Evolutionary conservation across 2,888 invertebrate species (phyloP).

Genomic region (Caenorhabditis sp.): DNA sequence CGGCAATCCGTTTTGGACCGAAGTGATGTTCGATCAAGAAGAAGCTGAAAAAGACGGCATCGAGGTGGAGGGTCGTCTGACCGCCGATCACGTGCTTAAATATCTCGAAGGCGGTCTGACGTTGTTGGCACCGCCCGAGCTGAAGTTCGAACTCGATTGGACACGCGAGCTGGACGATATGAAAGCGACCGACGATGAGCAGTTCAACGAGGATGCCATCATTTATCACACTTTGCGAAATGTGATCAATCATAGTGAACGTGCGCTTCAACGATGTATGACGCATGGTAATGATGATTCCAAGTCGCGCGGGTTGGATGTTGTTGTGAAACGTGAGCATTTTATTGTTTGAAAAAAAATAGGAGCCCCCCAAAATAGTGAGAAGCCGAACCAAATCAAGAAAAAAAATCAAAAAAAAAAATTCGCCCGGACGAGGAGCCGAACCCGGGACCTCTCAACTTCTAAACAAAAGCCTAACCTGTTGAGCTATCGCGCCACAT

Average conservation of each 20-base stretch:
- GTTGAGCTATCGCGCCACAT: too few relatives aligned
- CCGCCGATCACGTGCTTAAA: slow-evolving; percentile 2
- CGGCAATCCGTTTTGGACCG: slow-evolving; percentile 4
- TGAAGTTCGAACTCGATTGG: neutral
- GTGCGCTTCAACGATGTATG: neutral
- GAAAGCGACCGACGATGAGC: neutral
- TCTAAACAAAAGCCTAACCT: too few relatives aligned
- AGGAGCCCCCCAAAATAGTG: too few relatives aligned
- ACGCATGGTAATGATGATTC: neutral
- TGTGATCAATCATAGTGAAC: slow-evolving; percentile 1
- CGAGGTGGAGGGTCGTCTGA: slow-evolving; percentile 3
- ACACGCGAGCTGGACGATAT: neutral
- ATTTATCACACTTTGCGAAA: slow-evolving; percentile 1
- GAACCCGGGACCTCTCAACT: too few relatives aligned
- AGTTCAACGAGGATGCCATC: slow-evolving; percentile 1
- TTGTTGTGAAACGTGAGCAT: too few relatives aligned
- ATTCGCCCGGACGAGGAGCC: too few relatives aligned
- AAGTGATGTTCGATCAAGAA: neutral
- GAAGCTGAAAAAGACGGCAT: slow-evolving; percentile 8
- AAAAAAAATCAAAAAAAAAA: too few relatives aligned
- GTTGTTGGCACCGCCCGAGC: neutral
- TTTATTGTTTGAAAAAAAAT: neutral
- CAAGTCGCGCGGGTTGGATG: neutral
- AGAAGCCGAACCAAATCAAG: too few relatives aligned
- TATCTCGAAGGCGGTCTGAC: slow-evolving; percentile 2